Evolutionary conservation across 2,888 invertebrate genomes (phyloP), one percentile per base, ranked within the genome.

Genomic region (Drosophila pseudotakahashii): DNA sequence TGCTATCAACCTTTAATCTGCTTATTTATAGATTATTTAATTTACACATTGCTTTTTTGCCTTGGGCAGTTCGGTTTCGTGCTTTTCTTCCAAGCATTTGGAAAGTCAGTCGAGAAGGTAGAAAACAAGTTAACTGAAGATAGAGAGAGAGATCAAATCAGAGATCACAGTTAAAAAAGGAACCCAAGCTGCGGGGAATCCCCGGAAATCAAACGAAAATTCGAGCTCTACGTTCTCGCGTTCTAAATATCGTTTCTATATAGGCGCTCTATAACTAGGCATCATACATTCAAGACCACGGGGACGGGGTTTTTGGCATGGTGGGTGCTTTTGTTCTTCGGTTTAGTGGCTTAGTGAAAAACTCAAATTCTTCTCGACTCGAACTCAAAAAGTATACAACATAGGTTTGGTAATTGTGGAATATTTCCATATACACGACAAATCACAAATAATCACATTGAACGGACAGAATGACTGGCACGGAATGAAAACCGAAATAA

Each of bases 401-500:
- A 32, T 16, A 48, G 48, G 32, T 7, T 39, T n/a, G 39, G 30
- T 41, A 30, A 37, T 58, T n/a, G 34, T n/a, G 34, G 36, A 10
- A 57, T 16, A 58, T 13, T 58, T 30, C 23, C 52, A 39, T 10
- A 41, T n/a, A 55, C 26, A 44, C 14, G 34, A 51, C 72, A 62
- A 75, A 75, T 61, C 72, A 80, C 70, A 81, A 82, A 79, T 76
- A 52, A 66, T 44, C 44, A 54, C 54, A 70, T 10, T 52, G 39
- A 45, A 51, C 54, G 36, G 62, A 75, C 73, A 63, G 75, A 73
- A 70, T 53, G 62, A 48, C 71, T 75, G 39, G 58, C 58, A 59
- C 61, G 23, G 45, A 79, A 72, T 13, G 37, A 57, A 63, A 71
- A 48, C 61, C 45, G 19, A 67, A 64, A 67, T 66, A 63, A 62